These are phyloP conservation scores for Mylabris phalerata DNA, from an alignment of 1,140 invertebrate genomes.

Conservation along the genomic window DNA sequence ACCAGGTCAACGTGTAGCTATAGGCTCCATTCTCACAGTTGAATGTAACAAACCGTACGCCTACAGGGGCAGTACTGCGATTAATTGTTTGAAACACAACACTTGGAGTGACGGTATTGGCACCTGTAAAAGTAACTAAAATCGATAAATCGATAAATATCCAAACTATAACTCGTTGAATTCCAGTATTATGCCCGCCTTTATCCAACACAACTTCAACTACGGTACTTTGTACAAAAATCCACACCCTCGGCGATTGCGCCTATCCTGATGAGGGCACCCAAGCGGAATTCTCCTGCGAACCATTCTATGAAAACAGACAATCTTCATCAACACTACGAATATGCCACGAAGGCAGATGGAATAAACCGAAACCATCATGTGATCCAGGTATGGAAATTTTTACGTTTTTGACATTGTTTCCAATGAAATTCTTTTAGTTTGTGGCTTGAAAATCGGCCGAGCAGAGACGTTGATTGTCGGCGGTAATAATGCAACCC, in stretches of 20 bases:
- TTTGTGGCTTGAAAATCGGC: conserved; percentile 3
- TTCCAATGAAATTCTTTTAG: conserved; percentile 1
- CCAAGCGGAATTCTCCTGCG: neutral
- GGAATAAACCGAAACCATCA: neutral
- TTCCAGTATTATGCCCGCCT: neutral
- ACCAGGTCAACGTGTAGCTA: neutral
- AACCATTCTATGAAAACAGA: conserved; percentile 4
- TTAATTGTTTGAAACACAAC: too few relatives aligned
- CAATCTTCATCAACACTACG: neutral
- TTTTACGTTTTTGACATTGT: neutral
- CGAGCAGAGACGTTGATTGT: neutral
- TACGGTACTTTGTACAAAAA: neutral
- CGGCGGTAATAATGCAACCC: neutral
- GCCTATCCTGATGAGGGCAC: conserved; percentile 2
- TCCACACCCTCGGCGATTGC: neutral
- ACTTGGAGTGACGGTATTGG: too few relatives aligned
- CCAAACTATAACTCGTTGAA: neutral
- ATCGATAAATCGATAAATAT: neutral
- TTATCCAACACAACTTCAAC: neutral
- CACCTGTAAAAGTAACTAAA: too few relatives aligned
- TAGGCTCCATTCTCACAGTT: neutral
- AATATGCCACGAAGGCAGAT: neutral
- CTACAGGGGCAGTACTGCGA: too few relatives aligned
- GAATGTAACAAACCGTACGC: too few relatives aligned
- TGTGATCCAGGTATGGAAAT: neutral